Evolutionary conservation across 2,113 vertebrate genomes (phyloP), one percentile per base, ranked within the genome.

Genomic region (Thomomys bottae): DNA sequence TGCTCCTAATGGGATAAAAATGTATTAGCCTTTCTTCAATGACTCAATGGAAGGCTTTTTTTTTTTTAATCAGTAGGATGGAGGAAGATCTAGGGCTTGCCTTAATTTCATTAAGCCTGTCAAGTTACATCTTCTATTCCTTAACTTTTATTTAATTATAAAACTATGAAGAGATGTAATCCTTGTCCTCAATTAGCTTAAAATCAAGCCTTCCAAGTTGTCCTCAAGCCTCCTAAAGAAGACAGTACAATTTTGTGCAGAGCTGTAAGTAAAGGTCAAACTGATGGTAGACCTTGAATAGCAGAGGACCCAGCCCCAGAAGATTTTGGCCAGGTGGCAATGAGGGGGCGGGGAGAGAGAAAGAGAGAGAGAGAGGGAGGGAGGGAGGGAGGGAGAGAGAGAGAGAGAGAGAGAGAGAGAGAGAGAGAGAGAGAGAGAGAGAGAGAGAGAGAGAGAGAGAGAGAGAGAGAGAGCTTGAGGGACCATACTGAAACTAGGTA

Each of bases 91-190:
- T 83, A 93, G 70, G 30, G 28, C 45, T 92, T 94, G 88, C 82
- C 54, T 93, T 92, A 88, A 96, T 91, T 93, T 89, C 75, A 95
- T 94, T 94, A 93, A 91, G 80, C 20, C 77, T 95, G 32, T 88
- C 88, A 92, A 86, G 26, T 86, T 85, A n/a, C 78, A 72, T 85
- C 57, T 87, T 91, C 61, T 77, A 63, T 73, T 85, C 57, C 75
- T 87, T 26, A 84, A 84, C 89, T 81, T 92, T 92, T 76, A 94
- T 49, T 87, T 89, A 85, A 95, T 87, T 61, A 76, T 70, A 82
- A 42, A 72, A 30, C 78, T 90, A 82, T 45, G 90, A 71, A 82
- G 45, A 68, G 32, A 68, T 20, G 40, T 64, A 80, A 77, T 88
- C 80, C 61, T 28, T 94, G 66, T 80, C 93, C 79, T 94, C 92